Evolutionary conservation across 2,113 vertebrate species (phyloP), one percentile per base, ranked within the genome.

Genomic region (Egretta garzetta): DNA sequence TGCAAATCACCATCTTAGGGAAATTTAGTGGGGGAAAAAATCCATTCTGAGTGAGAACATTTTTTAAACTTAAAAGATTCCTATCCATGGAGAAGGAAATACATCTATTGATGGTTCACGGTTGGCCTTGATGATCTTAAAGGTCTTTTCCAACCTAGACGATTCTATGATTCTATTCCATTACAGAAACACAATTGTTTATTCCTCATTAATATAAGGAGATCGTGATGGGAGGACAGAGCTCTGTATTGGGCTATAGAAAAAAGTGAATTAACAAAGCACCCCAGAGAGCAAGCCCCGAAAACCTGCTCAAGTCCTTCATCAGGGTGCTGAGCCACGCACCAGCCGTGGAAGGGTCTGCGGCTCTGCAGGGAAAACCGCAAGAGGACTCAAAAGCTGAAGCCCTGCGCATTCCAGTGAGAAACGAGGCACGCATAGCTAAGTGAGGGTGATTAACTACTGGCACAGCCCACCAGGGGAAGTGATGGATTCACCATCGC

Each of bases 401-500:
- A 96, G 35, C 50, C 41, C 45, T 79, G 83, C n/a, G n/a, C 47
- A 82, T 79, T 86, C 70, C 95, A 86, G 8, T 2, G n/a, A 55
- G 17, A 71, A 75, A 45, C 0, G 7, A 73, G 67, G 50, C 74
- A 22, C 0, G 0, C 33, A 16, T 81, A 4, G 43, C 63, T 39
- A 4, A 77, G 88, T 43, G 93, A 92, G 91, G 80, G 67, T 82
- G 86, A 97, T 92, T 74, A 90, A 67, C 56, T 23, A 3, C 91
- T 94, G 88, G 93, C 91, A 73, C 79, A n/a, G 75, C 56, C 52
- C 81, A 16, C 43, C 60, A 10, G 0, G n/a, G 81, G 81, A 60
- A 84, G 80, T 85, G 96, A 95, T 92, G 91, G 93, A 95, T 95
- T 92, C 37, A 27, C 82, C 88, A 88, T 67, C 91, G 80, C 95